Conservation (phyloP, 1,140 invertebrate genomes). For the Octopus bimaculoides region DNA sequence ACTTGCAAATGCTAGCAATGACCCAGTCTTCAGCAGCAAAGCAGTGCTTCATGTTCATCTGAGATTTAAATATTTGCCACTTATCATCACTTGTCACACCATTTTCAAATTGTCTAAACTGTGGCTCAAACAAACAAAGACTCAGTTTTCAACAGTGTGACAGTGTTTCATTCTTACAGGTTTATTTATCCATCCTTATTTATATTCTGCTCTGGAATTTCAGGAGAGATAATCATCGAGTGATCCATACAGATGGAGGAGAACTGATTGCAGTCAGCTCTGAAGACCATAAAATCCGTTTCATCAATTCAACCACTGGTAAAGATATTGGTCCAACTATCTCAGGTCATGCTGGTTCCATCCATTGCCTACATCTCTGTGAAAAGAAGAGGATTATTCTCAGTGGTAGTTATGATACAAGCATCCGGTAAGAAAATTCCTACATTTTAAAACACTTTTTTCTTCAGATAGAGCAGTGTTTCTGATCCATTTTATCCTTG, state of each 20-base stretch:
- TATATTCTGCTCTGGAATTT: neutral
- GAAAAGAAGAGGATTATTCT: conserved; percentile 46
- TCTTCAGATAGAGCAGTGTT: too few species aligned
- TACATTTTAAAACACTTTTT: neutral
- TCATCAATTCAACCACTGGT: conserved; percentile 49
- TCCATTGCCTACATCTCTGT: conserved; percentile 47
- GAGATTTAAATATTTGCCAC: too few species aligned
- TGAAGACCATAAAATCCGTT: conserved; percentile 50
- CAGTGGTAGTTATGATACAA: conserved; percentile 57
- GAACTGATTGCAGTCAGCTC: conserved; percentile 48
- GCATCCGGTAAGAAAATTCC: conserved; percentile 44
- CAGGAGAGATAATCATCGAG: conserved; percentile 48
- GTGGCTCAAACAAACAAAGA: too few species aligned
- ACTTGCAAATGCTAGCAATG: too few species aligned
- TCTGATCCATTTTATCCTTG: too few species aligned
- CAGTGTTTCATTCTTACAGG: too few species aligned
- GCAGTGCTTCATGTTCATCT: too few species aligned
- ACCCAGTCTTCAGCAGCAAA: too few species aligned
- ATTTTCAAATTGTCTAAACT: too few species aligned
- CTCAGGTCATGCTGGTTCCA: conserved; percentile 55
- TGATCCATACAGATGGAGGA: conserved; percentile 53
- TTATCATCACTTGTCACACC: too few species aligned
- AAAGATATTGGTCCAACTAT: conserved; percentile 41
- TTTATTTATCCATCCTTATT: too few species aligned
- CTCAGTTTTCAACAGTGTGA: too few species aligned